Conservation (phyloP, 2,113 vertebrate species). For the Pagrus major region DNA sequence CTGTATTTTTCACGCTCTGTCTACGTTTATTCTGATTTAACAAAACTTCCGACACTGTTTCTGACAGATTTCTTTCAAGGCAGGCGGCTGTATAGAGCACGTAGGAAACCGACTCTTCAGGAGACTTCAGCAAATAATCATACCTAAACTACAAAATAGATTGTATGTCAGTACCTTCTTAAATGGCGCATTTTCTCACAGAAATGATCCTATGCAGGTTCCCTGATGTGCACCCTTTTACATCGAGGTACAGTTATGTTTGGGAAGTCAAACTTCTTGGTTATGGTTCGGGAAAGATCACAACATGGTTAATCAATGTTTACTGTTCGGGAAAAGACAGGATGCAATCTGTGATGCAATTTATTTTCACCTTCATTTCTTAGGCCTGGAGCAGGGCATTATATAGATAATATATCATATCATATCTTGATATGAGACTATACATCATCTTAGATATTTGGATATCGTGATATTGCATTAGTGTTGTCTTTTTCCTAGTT, state of each 20-base stretch:
- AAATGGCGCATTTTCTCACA: background rate
- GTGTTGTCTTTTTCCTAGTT: too few species aligned
- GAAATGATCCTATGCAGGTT: background rate
- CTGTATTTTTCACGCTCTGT: background rate
- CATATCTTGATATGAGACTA: too few species aligned
- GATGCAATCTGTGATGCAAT: too few species aligned
- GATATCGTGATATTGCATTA: too few species aligned
- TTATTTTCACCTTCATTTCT: too few species aligned
- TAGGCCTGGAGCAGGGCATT: too few species aligned
- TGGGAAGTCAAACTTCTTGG: background rate
- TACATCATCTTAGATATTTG: too few species aligned
- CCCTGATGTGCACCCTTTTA: background rate
- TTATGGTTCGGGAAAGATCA: background rate
- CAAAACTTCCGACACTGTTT: conserved; percentile 26
- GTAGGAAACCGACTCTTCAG: conserved; percentile 21
- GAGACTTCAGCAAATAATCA: background rate
- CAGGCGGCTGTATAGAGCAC: conserved; percentile 4
- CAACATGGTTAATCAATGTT: background rate
- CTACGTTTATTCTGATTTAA: background rate
- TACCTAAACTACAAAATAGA: background rate
- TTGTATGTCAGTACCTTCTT: background rate
- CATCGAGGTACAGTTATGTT: background rate
- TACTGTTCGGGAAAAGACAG: background rate
- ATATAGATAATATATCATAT: too few species aligned
- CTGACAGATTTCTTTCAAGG: conserved; percentile 31